A percentile compares a stretch with the other conserved stretches of the same genome.
phyloP scores from a whole-genome alignment of 2,797 vertebrate genomes.

The Propithecus perrieri region DNA sequence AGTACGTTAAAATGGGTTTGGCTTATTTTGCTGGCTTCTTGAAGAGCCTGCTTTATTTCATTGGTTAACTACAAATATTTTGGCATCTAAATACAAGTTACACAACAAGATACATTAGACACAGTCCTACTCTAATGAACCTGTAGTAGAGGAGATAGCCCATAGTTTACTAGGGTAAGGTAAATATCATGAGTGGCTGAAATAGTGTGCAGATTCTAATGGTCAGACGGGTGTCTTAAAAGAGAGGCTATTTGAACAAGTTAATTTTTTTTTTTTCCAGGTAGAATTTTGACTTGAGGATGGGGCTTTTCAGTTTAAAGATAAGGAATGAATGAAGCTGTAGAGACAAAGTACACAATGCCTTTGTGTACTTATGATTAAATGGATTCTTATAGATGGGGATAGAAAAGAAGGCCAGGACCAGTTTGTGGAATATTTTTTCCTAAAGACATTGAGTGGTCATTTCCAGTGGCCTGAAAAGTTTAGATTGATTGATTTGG shows the following conservation, averaged over 20 bases:
- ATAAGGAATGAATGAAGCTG: slow-evolving; percentile 1
- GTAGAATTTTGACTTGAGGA: neutral
- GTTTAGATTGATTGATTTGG: neutral
- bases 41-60: slow-evolving; percentile 34
- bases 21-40: slow-evolving; percentile 43
- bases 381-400: neutral
- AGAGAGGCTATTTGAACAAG: neutral
- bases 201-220: neutral
- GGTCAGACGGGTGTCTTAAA: slow-evolving; percentile 8
- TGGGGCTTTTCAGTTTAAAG: neutral
- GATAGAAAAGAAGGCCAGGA: neutral
- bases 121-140: neutral
- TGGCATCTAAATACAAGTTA: neutral
- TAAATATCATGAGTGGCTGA: neutral
- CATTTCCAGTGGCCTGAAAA: neutral
- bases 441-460: neutral
- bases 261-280: neutral
- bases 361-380: neutral
- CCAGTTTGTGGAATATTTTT: neutral
- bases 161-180: neutral
- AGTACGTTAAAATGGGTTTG: neutral
- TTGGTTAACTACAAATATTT: slow-evolving; percentile 29
- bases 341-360: neutral
- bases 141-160: neutral
- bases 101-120: neutral